Base-by-base conservation (phyloP, 2,888 invertebrate species). In the Chymomyza caudatula region DNA sequence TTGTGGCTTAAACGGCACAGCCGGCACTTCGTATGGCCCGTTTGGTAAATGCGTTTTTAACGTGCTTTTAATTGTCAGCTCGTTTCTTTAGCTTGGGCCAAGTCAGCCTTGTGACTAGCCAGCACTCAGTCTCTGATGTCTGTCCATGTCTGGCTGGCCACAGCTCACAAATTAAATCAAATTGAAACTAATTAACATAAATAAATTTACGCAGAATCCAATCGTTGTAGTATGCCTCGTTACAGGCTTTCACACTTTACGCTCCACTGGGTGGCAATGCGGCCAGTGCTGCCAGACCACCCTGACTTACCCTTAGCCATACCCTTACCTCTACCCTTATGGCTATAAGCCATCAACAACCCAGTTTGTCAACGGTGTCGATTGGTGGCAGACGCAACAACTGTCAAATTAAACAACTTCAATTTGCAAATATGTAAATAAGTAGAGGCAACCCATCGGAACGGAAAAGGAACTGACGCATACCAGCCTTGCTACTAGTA, bases 11-110 rank as follows among this genome's bases (percentile, higher is more conserved):
- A 77, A 73, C 75, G 78, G 74, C 73, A 74, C 76, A 17, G 55
- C 17, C 47, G 55, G 55, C 53, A 25, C 15, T 13, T 22, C 49
- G 23, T 23, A 6, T 29, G 25, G 54, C 37, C 63, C 65, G 70
- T 71, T 76, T 81, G 84, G 74, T 78, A 88, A 88, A 88, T 88
- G 88, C 77, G 85, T 86, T 88, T 88, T 88, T 88, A 88, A 88
- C 88, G 88, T 88, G 79, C 79, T 88, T 88, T 88, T 88, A 88
- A 88, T 88, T 88, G 88, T 80, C 78, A 78, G 77, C 73, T 76
- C 67, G 73, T 67, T 47, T 68, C 17, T 17, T 17, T 19, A 5
- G 44, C 44, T 0, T 19, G 4, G 47, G 8, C 15, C 5, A 19
- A 19, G 43, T 20, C 11, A 19, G 11, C 13, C 13, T 19, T 49